Conservation (phyloP, 1,140 invertebrate genomes). For the Dufourea novaeangliae region DNA sequence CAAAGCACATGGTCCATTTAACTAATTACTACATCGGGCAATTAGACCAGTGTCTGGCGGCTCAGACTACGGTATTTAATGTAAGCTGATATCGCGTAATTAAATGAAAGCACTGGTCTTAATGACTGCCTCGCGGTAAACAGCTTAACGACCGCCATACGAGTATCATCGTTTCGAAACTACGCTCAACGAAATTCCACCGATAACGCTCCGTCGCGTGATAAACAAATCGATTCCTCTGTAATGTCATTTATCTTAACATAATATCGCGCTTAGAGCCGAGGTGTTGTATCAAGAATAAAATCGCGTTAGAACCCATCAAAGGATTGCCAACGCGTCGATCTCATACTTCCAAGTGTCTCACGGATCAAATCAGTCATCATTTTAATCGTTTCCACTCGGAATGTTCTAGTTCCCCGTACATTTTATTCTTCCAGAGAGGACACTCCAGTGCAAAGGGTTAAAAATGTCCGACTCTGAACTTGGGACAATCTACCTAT, state of each 20-base stretch:
- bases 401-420: too few species aligned
- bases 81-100: constrained; percentile 24
- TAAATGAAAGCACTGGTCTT: constrained; percentile 35
- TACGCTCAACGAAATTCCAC: constrained; percentile 17
- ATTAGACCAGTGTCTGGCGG: constrained; percentile 6
- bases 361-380: too few species aligned
- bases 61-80: neutral
- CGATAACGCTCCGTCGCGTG: constrained; percentile 17
- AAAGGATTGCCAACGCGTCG: too few species aligned
- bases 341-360: neutral
- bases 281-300: neutral
- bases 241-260: constrained; percentile 10
- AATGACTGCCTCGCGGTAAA: constrained; percentile 46
- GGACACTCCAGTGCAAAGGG: too few species aligned
- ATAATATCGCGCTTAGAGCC: too few species aligned
- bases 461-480: too few species aligned
- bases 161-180: constrained; percentile 26
- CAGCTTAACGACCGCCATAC: constrained; percentile 39
- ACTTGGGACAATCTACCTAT: too few species aligned
- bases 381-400: too few species aligned
- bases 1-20: neutral
- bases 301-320: neutral
- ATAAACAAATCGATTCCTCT: constrained; percentile 26
- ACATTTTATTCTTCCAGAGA: too few species aligned
- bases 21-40: constrained; percentile 17